Evolutionary conservation across 2,797 vertebrate genomes (phyloP).

Genomic region (Cottoperca gobio): DNA sequence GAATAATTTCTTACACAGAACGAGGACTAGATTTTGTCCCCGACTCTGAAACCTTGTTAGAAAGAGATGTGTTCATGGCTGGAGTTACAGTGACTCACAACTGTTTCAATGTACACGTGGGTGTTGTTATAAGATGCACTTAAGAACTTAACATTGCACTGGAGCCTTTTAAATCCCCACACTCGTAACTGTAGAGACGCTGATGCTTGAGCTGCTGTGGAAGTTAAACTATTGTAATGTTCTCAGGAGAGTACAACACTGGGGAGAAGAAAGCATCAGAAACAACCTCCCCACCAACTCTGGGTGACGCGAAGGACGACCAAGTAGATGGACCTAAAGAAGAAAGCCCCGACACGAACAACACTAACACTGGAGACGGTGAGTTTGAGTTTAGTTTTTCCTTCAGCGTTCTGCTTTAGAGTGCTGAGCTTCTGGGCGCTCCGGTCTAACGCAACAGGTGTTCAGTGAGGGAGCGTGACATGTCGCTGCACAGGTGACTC

Average conservation of each 20-base stretch:
- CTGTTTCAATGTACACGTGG: neutral
- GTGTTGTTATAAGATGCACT: neutral
- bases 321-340: accelerated
- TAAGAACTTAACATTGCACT: neutral
- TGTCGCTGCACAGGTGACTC: neutral
- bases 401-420: neutral
- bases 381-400: neutral
- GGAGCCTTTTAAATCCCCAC: neutral
- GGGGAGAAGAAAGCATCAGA: neutral
- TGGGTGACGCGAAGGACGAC: accelerated
- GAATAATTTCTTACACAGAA: too few relatives aligned
- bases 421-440: neutral
- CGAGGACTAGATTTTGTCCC: too few relatives aligned
- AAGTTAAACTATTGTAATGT: neutral
- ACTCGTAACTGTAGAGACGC: neutral
- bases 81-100: neutral
- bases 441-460: accelerated
- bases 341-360: accelerated
- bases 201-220: neutral
- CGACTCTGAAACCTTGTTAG: too few relatives aligned
- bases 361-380: neutral
- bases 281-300: accelerated
- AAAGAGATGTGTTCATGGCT: too few relatives aligned
- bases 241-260: neutral
- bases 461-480: neutral